Evolutionary conservation across 2,113 vertebrate species (phyloP).

Genomic region (Hippocampus comes): DNA sequence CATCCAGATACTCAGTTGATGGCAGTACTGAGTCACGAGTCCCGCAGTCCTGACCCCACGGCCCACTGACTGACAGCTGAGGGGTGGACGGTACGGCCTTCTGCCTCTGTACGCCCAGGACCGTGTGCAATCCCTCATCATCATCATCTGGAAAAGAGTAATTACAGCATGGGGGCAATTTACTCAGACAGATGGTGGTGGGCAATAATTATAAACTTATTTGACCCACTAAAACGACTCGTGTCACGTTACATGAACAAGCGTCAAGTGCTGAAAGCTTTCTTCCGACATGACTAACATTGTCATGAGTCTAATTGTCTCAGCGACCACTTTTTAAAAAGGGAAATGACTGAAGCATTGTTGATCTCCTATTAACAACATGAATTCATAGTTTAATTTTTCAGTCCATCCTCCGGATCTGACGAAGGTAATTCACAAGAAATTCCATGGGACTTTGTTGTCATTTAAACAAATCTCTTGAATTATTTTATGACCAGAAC

Average conservation of each 20-base stretch:
- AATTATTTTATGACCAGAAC: too few relatives aligned
- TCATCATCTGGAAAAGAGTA: conserved; percentile 70
- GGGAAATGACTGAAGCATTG: too few relatives aligned
- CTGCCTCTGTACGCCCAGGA: conserved; percentile 55
- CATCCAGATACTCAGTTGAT: conserved; percentile 53
- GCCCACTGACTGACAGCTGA: conserved; percentile 55
- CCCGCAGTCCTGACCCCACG: conserved; percentile 52
- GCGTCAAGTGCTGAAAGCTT: not conserved
- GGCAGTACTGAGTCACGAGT: conserved; percentile 55
- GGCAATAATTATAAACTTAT: not conserved
- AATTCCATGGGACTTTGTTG: too few relatives aligned
- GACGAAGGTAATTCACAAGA: too few relatives aligned
- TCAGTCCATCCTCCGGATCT: too few relatives aligned
- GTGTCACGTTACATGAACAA: not conserved
- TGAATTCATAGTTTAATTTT: too few relatives aligned
- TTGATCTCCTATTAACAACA: too few relatives aligned
- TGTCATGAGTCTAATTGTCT: not conserved
- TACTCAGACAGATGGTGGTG: conserved; percentile 15
- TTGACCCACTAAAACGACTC: not conserved
- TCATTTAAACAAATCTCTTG: too few relatives aligned
- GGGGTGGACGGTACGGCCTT: conserved; percentile 62
- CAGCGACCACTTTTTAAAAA: too few relatives aligned
- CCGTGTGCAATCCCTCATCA: conserved; percentile 38
- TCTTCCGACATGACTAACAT: not conserved
- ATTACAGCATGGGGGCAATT: conserved; percentile 33